Conservation (phyloP, 64 coral and sea anemone genomes). For the Stichodactyla helianthus region DNA sequence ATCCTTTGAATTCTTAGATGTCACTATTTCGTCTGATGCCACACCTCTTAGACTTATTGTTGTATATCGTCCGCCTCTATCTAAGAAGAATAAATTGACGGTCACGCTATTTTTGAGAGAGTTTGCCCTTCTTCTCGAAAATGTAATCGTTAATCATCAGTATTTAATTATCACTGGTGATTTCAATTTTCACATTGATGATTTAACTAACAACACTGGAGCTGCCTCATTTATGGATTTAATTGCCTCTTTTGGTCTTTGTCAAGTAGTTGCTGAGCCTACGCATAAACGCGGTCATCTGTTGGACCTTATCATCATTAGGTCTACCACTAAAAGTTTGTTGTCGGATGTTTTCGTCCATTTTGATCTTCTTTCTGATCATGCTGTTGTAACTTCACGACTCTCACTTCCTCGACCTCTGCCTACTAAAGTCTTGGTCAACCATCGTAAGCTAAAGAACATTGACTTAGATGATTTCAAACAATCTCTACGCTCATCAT, state of each 20-base stretch:
- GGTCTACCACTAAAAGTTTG: neutral
- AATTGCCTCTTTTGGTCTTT: neutral
- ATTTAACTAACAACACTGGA: neutral
- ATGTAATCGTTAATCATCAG: no score
- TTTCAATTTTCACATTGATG: neutral
- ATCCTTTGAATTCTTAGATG: no score
- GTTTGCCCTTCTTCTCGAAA: no score
- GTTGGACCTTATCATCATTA: neutral
- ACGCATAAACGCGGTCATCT: neutral
- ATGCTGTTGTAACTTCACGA: constrained; percentile 7
- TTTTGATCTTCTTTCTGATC: constrained; percentile 17
- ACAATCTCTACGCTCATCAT: neutral
- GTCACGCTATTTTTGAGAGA: no score
- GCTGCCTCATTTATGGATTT: neutral
- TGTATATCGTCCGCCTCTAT: no score
- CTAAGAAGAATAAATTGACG: no score
- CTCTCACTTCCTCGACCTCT: neutral
- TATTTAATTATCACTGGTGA: neutral
- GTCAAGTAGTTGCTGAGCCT: neutral
- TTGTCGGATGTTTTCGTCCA: neutral
- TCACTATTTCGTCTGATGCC: no score
- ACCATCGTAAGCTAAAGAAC: neutral
- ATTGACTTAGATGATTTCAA: neutral
- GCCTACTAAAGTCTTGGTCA: neutral
- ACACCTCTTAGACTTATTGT: no score